Evolutionary conservation across 2,888 invertebrate genomes (phyloP), one percentile per base, ranked within the genome.

Genomic region (Oegoconia quadripuncta): DNA sequence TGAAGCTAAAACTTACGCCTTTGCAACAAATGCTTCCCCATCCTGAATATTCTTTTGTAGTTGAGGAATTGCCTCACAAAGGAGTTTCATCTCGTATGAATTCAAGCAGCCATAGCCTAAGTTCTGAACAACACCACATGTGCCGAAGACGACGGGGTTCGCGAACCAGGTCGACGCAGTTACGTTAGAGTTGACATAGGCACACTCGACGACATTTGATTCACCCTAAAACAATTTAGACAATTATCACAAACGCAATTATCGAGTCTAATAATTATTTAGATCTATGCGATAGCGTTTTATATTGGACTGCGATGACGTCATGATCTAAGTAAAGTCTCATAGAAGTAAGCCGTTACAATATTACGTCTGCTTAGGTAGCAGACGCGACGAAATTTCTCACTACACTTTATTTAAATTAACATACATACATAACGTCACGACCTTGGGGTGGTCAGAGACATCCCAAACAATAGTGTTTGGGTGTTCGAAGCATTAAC

Each of bases 131-230:
- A 97, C 73, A 41, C 97, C 97, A 66, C 92, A 91, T 78, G 92
- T 93, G 49, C 95, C 95, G 52, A 98, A 88, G 29, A 94, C 80
- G 42, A 97, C 64, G 4, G 97, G 97, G 2, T 95, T 96, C 7
- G 97, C 92, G 82, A 98, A 98, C 80, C 96, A 98, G 47, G 91
- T 89, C 2, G 95, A 92, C 50, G 95, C 96, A 1, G 96, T 94
- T 12, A 95, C 89, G 63, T 92, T 91, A 0, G 97, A 97, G 54
- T 91, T 89, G n/a, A 98, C 95, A 71, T 92, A 98, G 0, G 95
- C 91, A 73, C 97, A 97, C 79, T 97, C 97, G 20, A 96, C 88
- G 18, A 97, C 90, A 59, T 93, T 93, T 39, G 90, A 80, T 64
- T 96, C 94, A 11, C 96, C 96, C 60, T 58, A 42, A n/a, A 34